Evolutionary conservation across 2,888 invertebrate species (phyloP).

Genomic region (Mamestra brassicae): DNA sequence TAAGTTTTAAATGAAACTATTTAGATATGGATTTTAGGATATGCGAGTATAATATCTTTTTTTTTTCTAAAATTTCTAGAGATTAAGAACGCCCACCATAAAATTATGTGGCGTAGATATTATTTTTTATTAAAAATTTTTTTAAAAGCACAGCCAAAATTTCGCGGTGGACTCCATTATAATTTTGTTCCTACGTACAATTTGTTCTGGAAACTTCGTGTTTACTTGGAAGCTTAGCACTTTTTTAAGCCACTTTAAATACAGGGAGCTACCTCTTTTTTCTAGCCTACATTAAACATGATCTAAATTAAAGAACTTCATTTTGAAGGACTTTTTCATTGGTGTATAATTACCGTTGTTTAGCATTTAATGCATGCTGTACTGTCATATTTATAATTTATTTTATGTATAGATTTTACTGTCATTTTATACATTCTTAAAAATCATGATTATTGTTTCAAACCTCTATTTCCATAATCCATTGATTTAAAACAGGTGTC

Average conservation of each 20-base stretch:
- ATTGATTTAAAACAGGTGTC: not conserved
- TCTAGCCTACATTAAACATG: slow-evolving; percentile 46
- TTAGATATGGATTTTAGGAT: slow-evolving; percentile 76
- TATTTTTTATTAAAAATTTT: slow-evolving; percentile 71
- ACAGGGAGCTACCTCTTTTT: slow-evolving; percentile 49
- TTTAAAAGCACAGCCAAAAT: slow-evolving; percentile 88
- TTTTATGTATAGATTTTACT: slow-evolving; percentile 9
- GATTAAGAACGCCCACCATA: slow-evolving; percentile 73
- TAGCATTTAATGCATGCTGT: not conserved
- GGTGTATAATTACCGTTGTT: slow-evolving; percentile 28
- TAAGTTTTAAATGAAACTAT: slow-evolving; percentile 60
- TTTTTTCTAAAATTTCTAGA: slow-evolving; percentile 56
- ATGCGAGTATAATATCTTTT: slow-evolving; percentile 73
- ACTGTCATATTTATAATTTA: not conserved
- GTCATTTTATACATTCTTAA: not conserved
- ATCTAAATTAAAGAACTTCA: slow-evolving; percentile 23
- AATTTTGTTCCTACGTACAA: slow-evolving; percentile 74
- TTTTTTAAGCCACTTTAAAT: slow-evolving; percentile 55
- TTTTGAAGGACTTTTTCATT: slow-evolving; percentile 23
- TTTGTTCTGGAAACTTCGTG: slow-evolving; percentile 42
- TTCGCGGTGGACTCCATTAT: slow-evolving; percentile 85
- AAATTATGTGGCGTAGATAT: slow-evolving; percentile 72
- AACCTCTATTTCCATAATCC: not conserved
- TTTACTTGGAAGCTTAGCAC: slow-evolving; percentile 66
- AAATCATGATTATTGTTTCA: not conserved